Conservation (phyloP, 1,140 invertebrate genomes). For the Drosophila saltans region DNA sequence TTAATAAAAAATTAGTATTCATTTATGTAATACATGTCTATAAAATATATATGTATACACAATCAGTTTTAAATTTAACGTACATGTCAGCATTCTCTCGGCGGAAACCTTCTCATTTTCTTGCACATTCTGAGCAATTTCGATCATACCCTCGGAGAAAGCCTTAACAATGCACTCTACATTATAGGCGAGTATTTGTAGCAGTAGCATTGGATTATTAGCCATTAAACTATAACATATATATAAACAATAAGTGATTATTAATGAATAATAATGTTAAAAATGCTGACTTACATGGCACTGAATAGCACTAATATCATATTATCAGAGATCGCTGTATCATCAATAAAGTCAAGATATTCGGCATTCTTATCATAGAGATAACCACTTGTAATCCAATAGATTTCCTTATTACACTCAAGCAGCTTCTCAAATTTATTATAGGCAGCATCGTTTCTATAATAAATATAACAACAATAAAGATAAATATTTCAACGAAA, state of each 20-base stretch:
- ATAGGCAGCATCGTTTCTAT: slow-evolving; percentile 78
- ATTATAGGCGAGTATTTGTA: slow-evolving; percentile 82
- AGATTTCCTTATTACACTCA: slow-evolving; percentile 79
- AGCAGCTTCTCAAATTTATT: slow-evolving; percentile 82
- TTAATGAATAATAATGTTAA: background rate
- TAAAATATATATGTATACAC: too few relatives aligned
- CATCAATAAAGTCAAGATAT: slow-evolving; percentile 82
- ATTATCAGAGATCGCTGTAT: slow-evolving; percentile 80
- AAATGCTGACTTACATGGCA: slow-evolving; percentile 66
- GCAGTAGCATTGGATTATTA: slow-evolving; percentile 79
- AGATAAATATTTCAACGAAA: background rate
- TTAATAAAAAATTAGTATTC: slow-evolving; percentile 11
- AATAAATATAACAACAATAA: slow-evolving; percentile 9
- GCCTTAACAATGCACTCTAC: slow-evolving; percentile 81
- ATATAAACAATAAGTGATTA: background rate
- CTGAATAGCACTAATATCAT: slow-evolving; percentile 83
- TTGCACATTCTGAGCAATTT: slow-evolving; percentile 75
- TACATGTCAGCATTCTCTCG: slow-evolving; percentile 80
- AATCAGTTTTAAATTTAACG: slow-evolving; percentile 19
- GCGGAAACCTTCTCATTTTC: slow-evolving; percentile 75
- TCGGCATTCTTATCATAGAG: slow-evolving; percentile 81
- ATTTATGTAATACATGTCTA: background rate
- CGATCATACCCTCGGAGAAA: slow-evolving; percentile 79
- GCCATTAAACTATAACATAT: slow-evolving; percentile 66
- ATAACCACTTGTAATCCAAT: slow-evolving; percentile 80